These are phyloP conservation scores for Pasiphila rectangulata DNA, from an alignment of 2,888 invertebrate species.

Conservation along the genomic window DNA sequence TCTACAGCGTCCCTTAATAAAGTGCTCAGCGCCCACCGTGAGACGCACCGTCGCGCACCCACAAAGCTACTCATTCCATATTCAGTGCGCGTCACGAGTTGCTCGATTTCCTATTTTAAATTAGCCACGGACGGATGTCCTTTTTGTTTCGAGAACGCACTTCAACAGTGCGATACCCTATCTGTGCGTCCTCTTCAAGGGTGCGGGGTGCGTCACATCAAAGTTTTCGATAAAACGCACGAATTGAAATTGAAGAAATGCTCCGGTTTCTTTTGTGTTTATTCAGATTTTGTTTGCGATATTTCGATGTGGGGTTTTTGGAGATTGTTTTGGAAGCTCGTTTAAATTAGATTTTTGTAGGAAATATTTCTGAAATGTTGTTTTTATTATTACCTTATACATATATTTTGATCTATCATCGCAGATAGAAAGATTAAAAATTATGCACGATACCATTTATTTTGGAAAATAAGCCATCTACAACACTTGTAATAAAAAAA, in stretches of 20 bases:
- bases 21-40: conserved; percentile 61
- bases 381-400: too few relatives aligned
- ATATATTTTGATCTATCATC: too few relatives aligned
- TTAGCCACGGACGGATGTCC: conserved; percentile 75
- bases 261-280: conserved; percentile 33
- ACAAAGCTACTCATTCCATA: conserved; percentile 66
- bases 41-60: conserved; percentile 75
- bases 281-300: conserved; percentile 14
- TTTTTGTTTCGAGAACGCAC: conserved; percentile 68
- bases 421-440: too few relatives aligned
- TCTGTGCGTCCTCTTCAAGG: conserved; percentile 28
- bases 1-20: conserved; percentile 56
- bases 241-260: conserved; percentile 41
- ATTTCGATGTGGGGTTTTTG: conserved; percentile 9
- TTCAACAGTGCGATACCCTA: conserved; percentile 49
- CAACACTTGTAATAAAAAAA: too few relatives aligned
- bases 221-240: conserved; percentile 51
- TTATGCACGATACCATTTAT: too few relatives aligned
- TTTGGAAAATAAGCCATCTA: too few relatives aligned
- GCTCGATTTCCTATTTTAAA: conserved; percentile 79
- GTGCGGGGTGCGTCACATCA: conserved; percentile 50
- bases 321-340: background rate
- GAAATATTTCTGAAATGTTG: background rate
- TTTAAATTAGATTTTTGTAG: conserved; percentile 5
- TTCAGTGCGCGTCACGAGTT: conserved; percentile 58